These are phyloP conservation scores for Drosophila elegans DNA, from an alignment of 1,140 invertebrate genomes.

Conservation along the genomic window DNA sequence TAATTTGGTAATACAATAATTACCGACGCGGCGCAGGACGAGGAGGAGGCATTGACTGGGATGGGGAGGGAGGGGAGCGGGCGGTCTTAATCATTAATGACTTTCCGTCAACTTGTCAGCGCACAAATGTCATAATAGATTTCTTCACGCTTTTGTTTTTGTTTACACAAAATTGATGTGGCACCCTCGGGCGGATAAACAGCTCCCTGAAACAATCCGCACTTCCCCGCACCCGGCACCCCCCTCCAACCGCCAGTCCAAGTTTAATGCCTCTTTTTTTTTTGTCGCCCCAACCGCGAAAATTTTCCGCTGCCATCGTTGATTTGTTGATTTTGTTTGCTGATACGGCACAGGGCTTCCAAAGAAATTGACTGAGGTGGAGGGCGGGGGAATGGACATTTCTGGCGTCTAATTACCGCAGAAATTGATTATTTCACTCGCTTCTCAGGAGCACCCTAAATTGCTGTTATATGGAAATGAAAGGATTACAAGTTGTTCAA, in stretches of 20 bases:
- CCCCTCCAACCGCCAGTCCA: not conserved
- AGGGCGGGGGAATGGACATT: conserved; percentile 4
- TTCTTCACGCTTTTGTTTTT: conserved; percentile 66
- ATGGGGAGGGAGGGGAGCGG: not conserved
- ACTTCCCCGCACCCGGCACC: not conserved
- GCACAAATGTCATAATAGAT: conserved; percentile 79
- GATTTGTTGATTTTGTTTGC: conserved; percentile 68
- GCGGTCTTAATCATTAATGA: conserved; percentile 67
- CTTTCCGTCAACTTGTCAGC: conserved; percentile 79
- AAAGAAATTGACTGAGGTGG: conserved; percentile 15
- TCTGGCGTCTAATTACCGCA: conserved; percentile 39
- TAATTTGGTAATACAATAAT: conserved; percentile 57
- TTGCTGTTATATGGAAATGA: not conserved
- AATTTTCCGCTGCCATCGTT: conserved; percentile 34
- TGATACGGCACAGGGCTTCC: conserved; percentile 44
- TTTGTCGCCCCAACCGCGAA: conserved; percentile 5
- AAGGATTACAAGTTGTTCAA: too few species aligned
- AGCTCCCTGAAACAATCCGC: not conserved
- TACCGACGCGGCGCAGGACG: conserved; percentile 1
- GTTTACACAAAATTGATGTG: conserved; percentile 53
- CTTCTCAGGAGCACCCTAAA: not conserved
- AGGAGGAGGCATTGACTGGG: not conserved
- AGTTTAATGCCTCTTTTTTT: conserved; percentile 58
- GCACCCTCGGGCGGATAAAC: conserved; percentile 30
- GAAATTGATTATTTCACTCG: conserved; percentile 37